phyloP scores from a whole-genome alignment of 2,888 invertebrate genomes.

The Orthonychiurus folsomi region DNA sequence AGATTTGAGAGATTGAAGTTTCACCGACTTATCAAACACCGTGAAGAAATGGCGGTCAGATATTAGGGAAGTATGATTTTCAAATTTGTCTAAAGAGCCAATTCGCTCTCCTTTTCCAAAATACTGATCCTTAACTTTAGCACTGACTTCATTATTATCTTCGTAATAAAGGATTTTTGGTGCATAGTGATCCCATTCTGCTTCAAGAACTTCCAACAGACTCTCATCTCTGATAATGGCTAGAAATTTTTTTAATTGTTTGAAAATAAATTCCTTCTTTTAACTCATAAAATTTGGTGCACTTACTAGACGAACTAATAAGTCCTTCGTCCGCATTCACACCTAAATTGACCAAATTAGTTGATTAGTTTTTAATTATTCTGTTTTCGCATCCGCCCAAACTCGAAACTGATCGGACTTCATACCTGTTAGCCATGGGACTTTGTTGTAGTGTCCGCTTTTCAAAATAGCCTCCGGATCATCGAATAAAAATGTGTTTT shows the following conservation, averaged over 20 bases:
- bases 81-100: conserved; percentile 15
- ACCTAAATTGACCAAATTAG: too few relatives aligned
- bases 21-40: conserved; percentile 9
- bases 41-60: conserved; percentile 27
- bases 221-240: not conserved
- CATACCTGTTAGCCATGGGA: conserved; percentile 35
- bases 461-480: conserved; percentile 25
- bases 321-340: conserved; percentile 31
- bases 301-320: conserved; percentile 16
- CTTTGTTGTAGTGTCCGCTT: conserved; percentile 22
- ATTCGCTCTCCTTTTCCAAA: conserved; percentile 22
- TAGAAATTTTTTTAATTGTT: not conserved
- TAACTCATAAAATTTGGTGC: too few relatives aligned
- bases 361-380: too few relatives aligned
- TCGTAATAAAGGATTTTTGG: not conserved
- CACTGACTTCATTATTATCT: not conserved
- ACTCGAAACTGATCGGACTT: too few relatives aligned
- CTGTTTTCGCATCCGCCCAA: too few relatives aligned
- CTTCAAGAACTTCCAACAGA: not conserved
- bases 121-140: conserved; percentile 24
- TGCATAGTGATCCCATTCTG: not conserved
- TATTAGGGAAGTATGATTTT: conserved; percentile 22
- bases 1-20: conserved; percentile 16
- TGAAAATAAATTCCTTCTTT: not conserved
- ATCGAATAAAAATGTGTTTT: conserved; percentile 32